Percentiles rank a stretch among this genome's conserved stretches.
Conservation (phyloP, 2,113 vertebrate species). For the Accipiter virgatus region DNA sequence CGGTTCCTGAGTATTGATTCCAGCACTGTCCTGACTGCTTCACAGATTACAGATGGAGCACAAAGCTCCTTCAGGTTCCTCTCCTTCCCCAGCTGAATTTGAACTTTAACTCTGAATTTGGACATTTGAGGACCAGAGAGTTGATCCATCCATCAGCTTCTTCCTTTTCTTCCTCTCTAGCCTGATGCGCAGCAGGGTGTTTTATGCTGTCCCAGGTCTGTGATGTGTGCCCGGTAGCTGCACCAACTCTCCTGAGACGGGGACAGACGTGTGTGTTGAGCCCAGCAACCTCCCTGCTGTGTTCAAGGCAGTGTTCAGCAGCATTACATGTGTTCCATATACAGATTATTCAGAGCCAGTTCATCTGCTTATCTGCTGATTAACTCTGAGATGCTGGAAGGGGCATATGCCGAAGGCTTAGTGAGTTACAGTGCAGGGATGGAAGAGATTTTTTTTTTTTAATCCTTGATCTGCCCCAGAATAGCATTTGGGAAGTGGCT, state of each 20-base stretch:
- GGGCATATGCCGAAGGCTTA: neutral
- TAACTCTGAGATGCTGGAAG: neutral
- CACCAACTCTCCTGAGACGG: neutral
- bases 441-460: neutral
- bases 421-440: neutral
- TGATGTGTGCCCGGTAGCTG: neutral
- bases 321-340: neutral
- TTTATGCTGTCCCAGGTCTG: neutral
- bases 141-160: neutral
- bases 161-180: neutral
- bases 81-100: neutral
- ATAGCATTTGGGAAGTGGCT: neutral
- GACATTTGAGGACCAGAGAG: neutral
- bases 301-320: neutral
- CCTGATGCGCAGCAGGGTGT: neutral
- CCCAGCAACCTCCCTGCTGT: neutral
- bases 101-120: neutral
- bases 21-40: neutral
- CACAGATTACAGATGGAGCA: neutral
- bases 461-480: neutral
- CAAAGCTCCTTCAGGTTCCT: neutral
- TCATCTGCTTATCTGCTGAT: conserved; percentile 33
- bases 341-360: neutral
- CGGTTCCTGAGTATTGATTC: rapidly evolving
- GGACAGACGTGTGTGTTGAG: neutral